Evolutionary conservation across 2,113 vertebrate species (phyloP), one percentile per base, ranked within the genome.

Genomic region (Serilophus lunatus): DNA sequence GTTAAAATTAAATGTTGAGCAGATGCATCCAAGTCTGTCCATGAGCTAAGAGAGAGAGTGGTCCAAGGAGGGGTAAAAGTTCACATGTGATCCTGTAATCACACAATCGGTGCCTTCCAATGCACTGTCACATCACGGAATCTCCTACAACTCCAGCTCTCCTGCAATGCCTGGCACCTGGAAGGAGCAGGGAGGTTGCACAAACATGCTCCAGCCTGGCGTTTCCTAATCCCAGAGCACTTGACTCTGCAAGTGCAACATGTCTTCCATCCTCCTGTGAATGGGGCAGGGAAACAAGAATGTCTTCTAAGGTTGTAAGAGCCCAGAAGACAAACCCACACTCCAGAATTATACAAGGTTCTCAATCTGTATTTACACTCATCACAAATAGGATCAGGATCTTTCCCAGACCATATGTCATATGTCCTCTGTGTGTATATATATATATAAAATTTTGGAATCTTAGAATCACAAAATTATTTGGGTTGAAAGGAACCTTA

Each of bases 221-320:
- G 0, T 94, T 94, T 91, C 84, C 74, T 93, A 89, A 85, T 85
- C 50, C 47, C 44, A 56, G 47, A 89, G 47, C 68, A 26, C 51
- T 63, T 11, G 6, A 17, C 40, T 74, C 50, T 45, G 33, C n/a
- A 68, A 22, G 33, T 64, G 78, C 13, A 69, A 54, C 47, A 13
- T 6, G 18, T 78, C 56, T 88, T 84, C 74, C 69, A 28, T 28
- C 74, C 56, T 24, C 5, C 23, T 29, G 50, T 16, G 17, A 1
- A 1, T 1, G 5, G 16, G 5, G 18, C 22, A 82, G 13, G 16
- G 35, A 82, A 79, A 7, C 0, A 0, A 51, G 72, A 47, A 31
- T 15, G 10, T 57, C 50, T 57, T 45, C 59, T 35, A 33, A 53
- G 68, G 45, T 36, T 53, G 11, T 40, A 71, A 79, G 85, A 88